A percentile compares a stretch with the other conserved stretches of the same genome.
phyloP scores from a whole-genome alignment of 2,888 invertebrate genomes.

The Augiades crinisus region DNA sequence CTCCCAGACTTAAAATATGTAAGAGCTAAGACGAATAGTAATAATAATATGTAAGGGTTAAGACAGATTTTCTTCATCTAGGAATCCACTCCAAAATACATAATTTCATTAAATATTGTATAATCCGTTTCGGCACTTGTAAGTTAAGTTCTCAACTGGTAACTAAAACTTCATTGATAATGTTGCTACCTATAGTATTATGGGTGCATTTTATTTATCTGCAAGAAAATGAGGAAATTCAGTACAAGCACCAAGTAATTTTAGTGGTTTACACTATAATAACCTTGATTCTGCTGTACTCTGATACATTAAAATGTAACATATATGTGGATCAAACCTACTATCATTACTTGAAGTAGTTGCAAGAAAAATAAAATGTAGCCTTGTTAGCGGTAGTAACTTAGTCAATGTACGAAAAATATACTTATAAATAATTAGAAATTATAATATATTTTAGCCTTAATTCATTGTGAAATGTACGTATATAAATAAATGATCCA shows the following conservation, averaged over 20 bases:
- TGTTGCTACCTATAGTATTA: background rate
- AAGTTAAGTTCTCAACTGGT: background rate
- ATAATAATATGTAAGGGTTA: too few relatives aligned
- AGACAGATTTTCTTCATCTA: background rate
- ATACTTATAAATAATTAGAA: constrained; percentile 1
- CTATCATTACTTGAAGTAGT: background rate
- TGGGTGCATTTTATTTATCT: background rate
- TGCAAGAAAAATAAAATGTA: background rate
- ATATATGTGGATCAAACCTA: background rate
- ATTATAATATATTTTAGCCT: constrained; percentile 10
- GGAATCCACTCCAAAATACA: background rate
- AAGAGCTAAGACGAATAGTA: too few relatives aligned
- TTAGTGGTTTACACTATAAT: too few relatives aligned
- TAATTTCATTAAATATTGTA: too few relatives aligned
- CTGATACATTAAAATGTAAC: too few relatives aligned
- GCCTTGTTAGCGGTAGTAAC: background rate
- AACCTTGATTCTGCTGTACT: too few relatives aligned
- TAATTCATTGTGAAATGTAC: too few relatives aligned
- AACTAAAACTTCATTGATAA: background rate
- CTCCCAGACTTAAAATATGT: too few relatives aligned
- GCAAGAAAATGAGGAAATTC: too few relatives aligned
- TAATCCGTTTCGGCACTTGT: background rate
- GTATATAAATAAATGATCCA: too few relatives aligned
- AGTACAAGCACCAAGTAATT: too few relatives aligned
- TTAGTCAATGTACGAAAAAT: background rate